Percentiles rank a stretch among this genome's conserved stretches.
These are phyloP conservation scores for Drosophila anceps DNA, from an alignment of 2,888 invertebrate genomes.

Conservation along the genomic window DNA sequence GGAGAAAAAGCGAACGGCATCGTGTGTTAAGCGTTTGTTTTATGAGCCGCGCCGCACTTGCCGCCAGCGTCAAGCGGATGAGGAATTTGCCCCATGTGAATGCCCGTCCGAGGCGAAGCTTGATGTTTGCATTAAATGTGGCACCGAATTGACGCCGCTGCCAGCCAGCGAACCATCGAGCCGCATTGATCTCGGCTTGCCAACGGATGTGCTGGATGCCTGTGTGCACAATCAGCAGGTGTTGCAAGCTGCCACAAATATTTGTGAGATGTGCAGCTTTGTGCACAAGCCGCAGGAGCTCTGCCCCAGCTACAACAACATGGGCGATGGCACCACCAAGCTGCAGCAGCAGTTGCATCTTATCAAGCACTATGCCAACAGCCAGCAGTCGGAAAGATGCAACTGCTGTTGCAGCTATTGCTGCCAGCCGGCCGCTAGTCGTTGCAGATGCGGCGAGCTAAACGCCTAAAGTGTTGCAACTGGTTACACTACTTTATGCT, in stretches of 20 bases:
- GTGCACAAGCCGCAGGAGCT: conserved; percentile 26
- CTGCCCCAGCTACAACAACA: conserved; percentile 20
- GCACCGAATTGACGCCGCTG: conserved; percentile 21
- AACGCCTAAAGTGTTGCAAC: conserved; percentile 12
- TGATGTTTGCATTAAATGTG: conserved; percentile 47
- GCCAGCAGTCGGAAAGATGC: not conserved
- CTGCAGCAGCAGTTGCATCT: conserved; percentile 13
- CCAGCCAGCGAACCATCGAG: not conserved
- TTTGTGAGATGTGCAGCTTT: conserved; percentile 57
- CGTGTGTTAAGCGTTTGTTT: conserved; percentile 28
- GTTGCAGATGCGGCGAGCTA: not conserved
- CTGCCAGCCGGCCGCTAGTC: conserved; percentile 9
- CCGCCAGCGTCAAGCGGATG: conserved; percentile 36
- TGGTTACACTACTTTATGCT: conserved; percentile 31
- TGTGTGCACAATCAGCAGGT: conserved; percentile 45
- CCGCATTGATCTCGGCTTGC: conserved; percentile 8
- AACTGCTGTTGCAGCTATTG: conserved; percentile 9
- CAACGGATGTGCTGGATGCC: conserved; percentile 42
- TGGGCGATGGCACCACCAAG: not conserved
- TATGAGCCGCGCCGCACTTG: conserved; percentile 54
- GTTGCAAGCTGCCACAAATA: conserved; percentile 3
- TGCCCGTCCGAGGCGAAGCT: not conserved
- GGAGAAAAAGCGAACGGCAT: not conserved
- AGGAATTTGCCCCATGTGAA: not conserved
- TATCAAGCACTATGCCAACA: conserved; percentile 18